Conservation (phyloP, 2,113 vertebrate species). For the Oryzias celebensis region DNA sequence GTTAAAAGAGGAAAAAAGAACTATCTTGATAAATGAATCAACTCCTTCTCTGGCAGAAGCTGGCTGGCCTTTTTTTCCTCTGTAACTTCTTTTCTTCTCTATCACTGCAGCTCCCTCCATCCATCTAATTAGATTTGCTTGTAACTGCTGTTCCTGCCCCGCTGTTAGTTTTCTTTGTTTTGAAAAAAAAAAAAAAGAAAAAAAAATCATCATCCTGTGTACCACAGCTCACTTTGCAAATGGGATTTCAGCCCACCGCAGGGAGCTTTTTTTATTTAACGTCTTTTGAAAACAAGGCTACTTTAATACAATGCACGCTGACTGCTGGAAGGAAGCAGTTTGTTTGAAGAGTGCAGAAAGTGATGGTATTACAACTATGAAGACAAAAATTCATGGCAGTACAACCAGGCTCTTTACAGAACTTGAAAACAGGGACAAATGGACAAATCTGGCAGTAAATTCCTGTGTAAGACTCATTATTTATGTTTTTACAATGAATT, state of each 20-base stretch:
- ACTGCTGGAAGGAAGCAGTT: constrained; percentile 18
- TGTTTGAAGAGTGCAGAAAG: constrained; percentile 21
- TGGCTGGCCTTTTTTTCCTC: constrained; percentile 11
- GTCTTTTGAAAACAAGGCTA: constrained; percentile 25
- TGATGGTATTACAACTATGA: constrained; percentile 17
- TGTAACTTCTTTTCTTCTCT: constrained; percentile 11
- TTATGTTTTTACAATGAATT: background rate
- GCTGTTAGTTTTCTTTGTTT: constrained; percentile 57
- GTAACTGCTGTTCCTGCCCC: constrained; percentile 56
- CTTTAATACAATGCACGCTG: constrained; percentile 35
- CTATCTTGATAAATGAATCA: constrained; percentile 39
- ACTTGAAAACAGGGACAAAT: constrained; percentile 48
- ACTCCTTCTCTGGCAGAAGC: constrained; percentile 20
- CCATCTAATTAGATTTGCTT: constrained; percentile 64
- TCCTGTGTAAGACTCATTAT: constrained; percentile 32
- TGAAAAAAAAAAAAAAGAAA: constrained; percentile 38
- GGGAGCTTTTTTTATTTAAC: constrained; percentile 22
- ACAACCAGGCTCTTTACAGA: constrained; percentile 33
- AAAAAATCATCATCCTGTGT: constrained; percentile 49
- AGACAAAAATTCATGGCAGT: constrained; percentile 16
- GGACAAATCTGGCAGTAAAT: constrained; percentile 53
- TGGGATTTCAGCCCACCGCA: constrained; percentile 58
- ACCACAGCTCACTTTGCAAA: constrained; percentile 44
- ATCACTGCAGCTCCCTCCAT: constrained; percentile 38
- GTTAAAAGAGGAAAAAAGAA: constrained; percentile 29